phyloP scores from a whole-genome alignment of 30 jellyfish, hydroid and myxozoan species.

The Aurelia coerulea region DNA sequence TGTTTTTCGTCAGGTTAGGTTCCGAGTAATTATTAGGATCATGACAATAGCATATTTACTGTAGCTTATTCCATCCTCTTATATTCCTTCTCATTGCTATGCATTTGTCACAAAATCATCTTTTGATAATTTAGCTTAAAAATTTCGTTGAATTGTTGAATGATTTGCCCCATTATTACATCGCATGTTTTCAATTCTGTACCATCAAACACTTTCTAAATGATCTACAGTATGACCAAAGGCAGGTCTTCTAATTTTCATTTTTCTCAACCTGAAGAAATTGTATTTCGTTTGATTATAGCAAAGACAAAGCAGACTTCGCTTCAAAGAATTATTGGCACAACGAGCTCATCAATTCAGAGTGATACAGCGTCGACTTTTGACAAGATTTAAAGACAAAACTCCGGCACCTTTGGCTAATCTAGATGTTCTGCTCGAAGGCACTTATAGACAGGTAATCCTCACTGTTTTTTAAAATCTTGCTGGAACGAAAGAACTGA shows the following conservation, averaged over 20 bases:
- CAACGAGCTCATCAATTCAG: conserved; percentile 94
- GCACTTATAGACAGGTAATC: conserved; percentile 92
- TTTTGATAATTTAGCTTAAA: no score
- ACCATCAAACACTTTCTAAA: no score
- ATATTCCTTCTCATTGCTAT: neutral
- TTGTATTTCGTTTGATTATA: neutral
- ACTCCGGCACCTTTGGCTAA: conserved; percentile 95
- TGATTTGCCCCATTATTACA: no score
- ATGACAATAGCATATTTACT: no score
- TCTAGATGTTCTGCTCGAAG: conserved; percentile 88
- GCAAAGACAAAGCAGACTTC: conserved; percentile 64
- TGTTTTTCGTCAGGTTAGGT: no score
- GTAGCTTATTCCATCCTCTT: neutral
- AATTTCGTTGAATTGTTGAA: no score
- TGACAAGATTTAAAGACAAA: conserved; percentile 92
- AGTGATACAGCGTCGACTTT: conserved; percentile 86
- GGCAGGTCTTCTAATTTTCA: no score
- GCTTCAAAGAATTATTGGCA: conserved; percentile 76
- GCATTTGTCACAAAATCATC: neutral
- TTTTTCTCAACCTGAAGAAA: no score
- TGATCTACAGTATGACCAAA: no score
- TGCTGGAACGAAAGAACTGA: no score
- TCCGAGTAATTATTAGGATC: no score
- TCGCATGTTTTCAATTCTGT: no score
- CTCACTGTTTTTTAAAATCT: neutral